These are phyloP conservation scores for Orientallactaga bullata DNA, from an alignment of 2,113 vertebrate genomes.

Conservation along the genomic window DNA sequence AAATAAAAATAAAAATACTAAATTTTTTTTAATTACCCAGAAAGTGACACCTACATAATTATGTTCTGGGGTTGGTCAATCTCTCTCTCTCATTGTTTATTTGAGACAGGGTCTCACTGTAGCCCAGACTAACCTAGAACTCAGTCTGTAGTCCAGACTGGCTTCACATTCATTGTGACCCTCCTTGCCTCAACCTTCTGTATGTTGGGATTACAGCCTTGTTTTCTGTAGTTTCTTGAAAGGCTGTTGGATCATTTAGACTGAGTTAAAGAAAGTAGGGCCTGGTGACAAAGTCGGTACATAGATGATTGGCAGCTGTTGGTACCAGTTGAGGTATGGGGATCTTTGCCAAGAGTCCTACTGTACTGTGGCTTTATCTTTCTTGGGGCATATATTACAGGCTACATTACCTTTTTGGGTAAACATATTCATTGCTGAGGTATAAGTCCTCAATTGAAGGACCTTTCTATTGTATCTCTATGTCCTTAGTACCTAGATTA, in stretches of 20 bases:
- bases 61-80: background rate
- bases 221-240: constrained; percentile 3
- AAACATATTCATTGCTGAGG: background rate
- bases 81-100: no score
- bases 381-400: background rate
- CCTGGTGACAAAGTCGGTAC: background rate
- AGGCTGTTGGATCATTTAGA: background rate
- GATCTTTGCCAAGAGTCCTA: background rate
- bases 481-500: constrained; percentile 3
- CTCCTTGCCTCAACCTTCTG: no score
- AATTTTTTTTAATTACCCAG: background rate
- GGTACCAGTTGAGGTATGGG: background rate
- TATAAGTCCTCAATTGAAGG: background rate
- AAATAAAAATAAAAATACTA: no score
- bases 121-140: no score
- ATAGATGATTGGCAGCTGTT: background rate
- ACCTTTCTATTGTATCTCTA: background rate
- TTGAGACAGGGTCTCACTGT: no score
- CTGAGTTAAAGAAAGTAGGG: background rate
- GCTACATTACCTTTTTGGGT: background rate
- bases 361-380: background rate
- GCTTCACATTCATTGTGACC: no score
- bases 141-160: no score
- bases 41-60: background rate
- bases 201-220: no score